Evolutionary conservation across 2,113 vertebrate species (phyloP).

Genomic region (Alosa alosa): DNA sequence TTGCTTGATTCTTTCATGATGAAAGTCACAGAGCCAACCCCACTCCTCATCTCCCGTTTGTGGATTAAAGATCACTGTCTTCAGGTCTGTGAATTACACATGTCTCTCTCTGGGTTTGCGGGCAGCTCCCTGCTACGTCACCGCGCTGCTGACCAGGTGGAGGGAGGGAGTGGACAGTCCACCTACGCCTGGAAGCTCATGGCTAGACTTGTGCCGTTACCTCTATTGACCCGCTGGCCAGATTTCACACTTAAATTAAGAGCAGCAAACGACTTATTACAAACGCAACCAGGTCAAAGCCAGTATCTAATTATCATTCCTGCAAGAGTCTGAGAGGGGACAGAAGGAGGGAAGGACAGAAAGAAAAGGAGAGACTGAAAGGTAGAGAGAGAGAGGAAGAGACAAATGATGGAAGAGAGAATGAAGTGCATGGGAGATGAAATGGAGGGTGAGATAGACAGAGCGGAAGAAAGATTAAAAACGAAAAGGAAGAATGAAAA

Average conservation of each 20-base stretch:
- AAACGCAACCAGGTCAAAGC: constrained; percentile 32
- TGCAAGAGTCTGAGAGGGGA: not conserved
- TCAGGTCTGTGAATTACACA: not conserved
- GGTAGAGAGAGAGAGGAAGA: not conserved
- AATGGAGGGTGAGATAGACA: not conserved
- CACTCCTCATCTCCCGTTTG: not conserved
- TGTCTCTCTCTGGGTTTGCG: too few species aligned
- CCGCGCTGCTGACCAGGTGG: not conserved
- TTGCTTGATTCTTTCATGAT: not conserved
- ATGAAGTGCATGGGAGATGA: not conserved
- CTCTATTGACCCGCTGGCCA: constrained; percentile 28
- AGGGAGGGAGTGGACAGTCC: constrained; percentile 25
- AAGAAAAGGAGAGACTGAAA: constrained; percentile 11
- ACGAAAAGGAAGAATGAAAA: not conserved
- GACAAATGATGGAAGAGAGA: not conserved
- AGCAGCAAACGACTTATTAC: constrained; percentile 38
- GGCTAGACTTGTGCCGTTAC: constrained; percentile 19
- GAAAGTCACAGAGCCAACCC: not conserved
- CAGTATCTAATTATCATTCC: constrained; percentile 45
- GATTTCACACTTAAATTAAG: constrained; percentile 42
- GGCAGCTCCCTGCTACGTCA: not conserved
- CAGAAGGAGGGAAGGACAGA: not conserved
- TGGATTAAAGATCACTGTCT: not conserved
- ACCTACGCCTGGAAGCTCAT: constrained; percentile 21
- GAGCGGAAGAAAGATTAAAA: not conserved